Percentiles rank a stretch among this genome's conserved stretches.
Conservation (phyloP, 1,140 invertebrate species). For the Leguminivora glycinivorella region DNA sequence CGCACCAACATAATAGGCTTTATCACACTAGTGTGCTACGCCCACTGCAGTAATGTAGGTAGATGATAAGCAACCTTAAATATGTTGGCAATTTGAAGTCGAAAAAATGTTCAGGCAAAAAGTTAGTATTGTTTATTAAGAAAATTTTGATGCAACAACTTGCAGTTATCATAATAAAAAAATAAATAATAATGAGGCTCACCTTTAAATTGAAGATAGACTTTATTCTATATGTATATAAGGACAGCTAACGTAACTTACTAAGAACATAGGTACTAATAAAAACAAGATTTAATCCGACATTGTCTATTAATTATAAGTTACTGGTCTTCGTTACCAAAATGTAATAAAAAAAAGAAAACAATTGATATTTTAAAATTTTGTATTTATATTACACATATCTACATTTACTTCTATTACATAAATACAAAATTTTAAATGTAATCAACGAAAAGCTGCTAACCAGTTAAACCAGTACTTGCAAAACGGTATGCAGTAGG, state of each 20-base stretch:
- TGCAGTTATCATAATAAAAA: conserved; percentile 72
- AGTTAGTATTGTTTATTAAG: conserved; percentile 76
- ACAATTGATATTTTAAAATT: conserved; percentile 77
- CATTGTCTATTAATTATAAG: conserved; percentile 61
- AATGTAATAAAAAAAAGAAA: conserved; percentile 72
- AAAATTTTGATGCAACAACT: conserved; percentile 76
- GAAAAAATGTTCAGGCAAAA: conserved; percentile 67
- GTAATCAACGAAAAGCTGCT: conserved; percentile 75
- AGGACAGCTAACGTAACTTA: conserved; percentile 73
- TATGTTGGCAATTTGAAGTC: conserved; percentile 39
- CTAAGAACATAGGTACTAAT: conserved; percentile 71
- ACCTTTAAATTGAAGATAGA: conserved; percentile 58
- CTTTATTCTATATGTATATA: conserved; percentile 64
- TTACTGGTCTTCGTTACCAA: conserved; percentile 67
- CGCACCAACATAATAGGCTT: too few species aligned
- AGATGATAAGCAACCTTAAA: conserved; percentile 5
- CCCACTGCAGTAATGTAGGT: too few species aligned
- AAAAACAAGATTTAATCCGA: conserved; percentile 70
- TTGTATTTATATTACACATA: conserved; percentile 80
- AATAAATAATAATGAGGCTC: conserved; percentile 75
- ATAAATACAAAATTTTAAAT: conserved; percentile 81
- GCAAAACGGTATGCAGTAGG: conserved; percentile 68
- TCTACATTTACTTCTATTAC: conserved; percentile 78
- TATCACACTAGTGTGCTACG: too few species aligned
- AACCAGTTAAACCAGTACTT: conserved; percentile 77